Evolutionary conservation across 1,140 invertebrate genomes (phyloP).

Genomic region (Dinoponera quadriceps): DNA sequence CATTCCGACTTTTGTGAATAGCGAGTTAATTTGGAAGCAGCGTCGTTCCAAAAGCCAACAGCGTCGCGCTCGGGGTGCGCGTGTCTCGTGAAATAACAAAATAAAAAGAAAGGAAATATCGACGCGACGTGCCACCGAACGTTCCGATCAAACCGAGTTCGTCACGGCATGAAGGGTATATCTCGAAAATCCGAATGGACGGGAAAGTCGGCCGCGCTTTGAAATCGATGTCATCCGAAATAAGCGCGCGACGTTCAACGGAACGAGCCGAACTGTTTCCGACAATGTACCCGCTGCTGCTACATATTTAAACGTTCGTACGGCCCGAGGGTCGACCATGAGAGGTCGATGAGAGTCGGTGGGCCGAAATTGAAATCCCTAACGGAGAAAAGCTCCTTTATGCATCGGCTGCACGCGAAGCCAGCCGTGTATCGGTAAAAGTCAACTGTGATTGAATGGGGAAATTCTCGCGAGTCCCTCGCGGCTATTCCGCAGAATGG

Average conservation of each 20-base stretch:
- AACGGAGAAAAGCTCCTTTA: slow-evolving; percentile 30
- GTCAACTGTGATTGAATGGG: slow-evolving; percentile 35
- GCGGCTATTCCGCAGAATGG: slow-evolving; percentile 7
- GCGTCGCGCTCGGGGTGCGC: too few species aligned
- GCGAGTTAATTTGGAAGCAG: too few species aligned
- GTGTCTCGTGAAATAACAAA: too few species aligned
- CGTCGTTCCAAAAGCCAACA: too few species aligned
- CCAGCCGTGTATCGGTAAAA: slow-evolving; percentile 24
- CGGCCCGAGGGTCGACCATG: neutral
- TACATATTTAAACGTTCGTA: slow-evolving; percentile 43
- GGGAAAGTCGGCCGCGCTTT: neutral
- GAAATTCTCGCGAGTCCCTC: slow-evolving; percentile 13
- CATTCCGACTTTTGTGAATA: too few species aligned
- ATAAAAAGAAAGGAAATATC: too few species aligned
- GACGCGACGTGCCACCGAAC: too few species aligned
- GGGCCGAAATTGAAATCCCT: slow-evolving; percentile 44
- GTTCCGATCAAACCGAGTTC: neutral
- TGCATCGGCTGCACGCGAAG: slow-evolving; percentile 1
- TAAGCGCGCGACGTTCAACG: neutral
- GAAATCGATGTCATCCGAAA: slow-evolving; percentile 17
- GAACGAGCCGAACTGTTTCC: neutral
- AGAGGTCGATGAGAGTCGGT: neutral
- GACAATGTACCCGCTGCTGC: slow-evolving; percentile 20
- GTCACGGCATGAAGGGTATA: neutral
- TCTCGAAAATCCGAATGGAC: neutral